Base-by-base conservation (phyloP, 2,888 invertebrate genomes). In the Thereva nobilitata region DNA sequence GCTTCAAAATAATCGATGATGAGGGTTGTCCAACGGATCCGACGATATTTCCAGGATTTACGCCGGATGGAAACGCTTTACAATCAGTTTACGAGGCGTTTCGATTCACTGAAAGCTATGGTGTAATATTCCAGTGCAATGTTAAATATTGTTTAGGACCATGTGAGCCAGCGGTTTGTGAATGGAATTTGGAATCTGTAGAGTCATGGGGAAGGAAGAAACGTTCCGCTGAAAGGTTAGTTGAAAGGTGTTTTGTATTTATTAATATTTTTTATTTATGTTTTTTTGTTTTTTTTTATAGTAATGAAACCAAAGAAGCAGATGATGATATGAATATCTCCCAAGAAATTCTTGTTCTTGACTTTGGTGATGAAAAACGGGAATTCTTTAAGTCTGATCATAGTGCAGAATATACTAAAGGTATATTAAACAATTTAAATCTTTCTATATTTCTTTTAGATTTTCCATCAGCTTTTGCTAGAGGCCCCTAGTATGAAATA, bases 41-140 rank as follows among this genome's bases (percentile, higher is more conserved):
- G 3, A 90, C 90, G 56, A 96, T 96, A 74, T 96, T 96, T 87
- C 95, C 95, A 4, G 92, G 92, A 23, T 96, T 96, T 81, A 89
- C 87, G 57, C 92, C 93, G 52, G 94, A 94, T 75, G 94, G 93
- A 67, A 93, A 93, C 80, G 94, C 94, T 0, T 82, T 95, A 68
- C 93, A 95, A 76, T 93, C 94, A 0, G 86, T 93, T 67, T 96
- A 96, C 77, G 95, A 96, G 82, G 95, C 95, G 0, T 96, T 96
- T 85, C 86, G 95, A 77, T 96, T 96, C 80, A 96, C 95, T 0
- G 95, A 96, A 79, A 95, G 95, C 8, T 96, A 96, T 75, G 95
- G 95, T 57, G 95, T 96, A 70, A 96, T 96, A 79, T 96, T 96
- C 88, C 95, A 96, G 79, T 96, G 95, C 81, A 96, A 96, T 81